A percentile compares a stretch with the other conserved stretches of the same genome.
Conservation (phyloP, 1,140 invertebrate genomes). For the Calliphora vicina region DNA sequence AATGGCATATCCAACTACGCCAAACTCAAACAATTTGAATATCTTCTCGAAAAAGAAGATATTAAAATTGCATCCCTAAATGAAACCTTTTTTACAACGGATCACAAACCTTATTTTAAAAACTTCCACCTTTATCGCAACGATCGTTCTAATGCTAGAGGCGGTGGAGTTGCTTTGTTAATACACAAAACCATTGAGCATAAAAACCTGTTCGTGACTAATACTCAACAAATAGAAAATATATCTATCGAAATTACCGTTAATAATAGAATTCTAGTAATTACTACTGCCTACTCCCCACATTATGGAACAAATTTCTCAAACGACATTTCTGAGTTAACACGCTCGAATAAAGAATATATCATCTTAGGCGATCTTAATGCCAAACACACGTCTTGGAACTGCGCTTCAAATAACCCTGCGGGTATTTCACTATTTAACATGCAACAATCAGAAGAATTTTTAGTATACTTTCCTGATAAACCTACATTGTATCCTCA, state of each 20-base stretch:
- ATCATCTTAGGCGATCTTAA: neutral
- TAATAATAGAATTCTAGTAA: neutral
- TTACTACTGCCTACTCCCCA: neutral
- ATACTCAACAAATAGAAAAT: neutral
- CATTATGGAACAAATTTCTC: neutral
- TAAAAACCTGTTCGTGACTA: neutral
- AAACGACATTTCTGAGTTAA: neutral
- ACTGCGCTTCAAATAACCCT: no score
- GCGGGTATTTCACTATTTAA: no score
- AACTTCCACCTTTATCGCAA: neutral
- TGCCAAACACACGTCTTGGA: no score
- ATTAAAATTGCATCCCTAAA: neutral
- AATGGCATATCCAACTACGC: neutral
- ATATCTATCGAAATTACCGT: neutral
- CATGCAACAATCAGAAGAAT: no score
- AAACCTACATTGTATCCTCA: no score
- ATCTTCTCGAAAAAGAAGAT: neutral
- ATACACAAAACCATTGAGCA: neutral
- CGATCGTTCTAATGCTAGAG: neutral
- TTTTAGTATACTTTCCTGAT: no score
- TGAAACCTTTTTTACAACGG: neutral
- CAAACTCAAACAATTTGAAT: neutral
- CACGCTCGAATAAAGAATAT: neutral
- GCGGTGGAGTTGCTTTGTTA: neutral
- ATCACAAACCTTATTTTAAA: neutral